A percentile compares a stretch with the other conserved stretches of the same genome.
Evolutionary conservation across 92 coral and sea anemone species (phyloP).

Genomic region (Parazoanthus atlanticus): DNA sequence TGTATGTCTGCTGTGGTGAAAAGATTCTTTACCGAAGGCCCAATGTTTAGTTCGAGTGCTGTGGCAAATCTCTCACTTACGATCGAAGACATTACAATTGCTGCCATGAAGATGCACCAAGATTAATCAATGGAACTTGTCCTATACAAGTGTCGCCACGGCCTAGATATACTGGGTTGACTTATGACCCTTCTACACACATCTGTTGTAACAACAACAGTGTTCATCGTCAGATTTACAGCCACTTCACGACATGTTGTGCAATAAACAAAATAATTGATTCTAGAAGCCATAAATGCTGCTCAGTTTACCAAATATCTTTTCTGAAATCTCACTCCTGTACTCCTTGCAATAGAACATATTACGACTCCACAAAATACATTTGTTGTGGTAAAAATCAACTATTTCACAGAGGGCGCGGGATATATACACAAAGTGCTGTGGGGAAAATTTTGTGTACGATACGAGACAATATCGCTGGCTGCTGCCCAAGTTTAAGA

Average conservation of each 20-base stretch:
- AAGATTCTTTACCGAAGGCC: neutral
- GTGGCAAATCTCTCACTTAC: constrained; percentile 1
- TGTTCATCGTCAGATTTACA: neutral
- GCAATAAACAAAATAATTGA: neutral
- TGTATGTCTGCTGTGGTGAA: neutral
- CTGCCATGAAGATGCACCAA: neutral
- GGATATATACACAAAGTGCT: constrained; percentile 25
- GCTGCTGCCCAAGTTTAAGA: constrained; percentile 4
- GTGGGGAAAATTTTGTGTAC: constrained; percentile 9
- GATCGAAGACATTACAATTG: constrained; percentile 22
- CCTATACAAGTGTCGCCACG: neutral
- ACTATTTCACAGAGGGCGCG: constrained; percentile 3
- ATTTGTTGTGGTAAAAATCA: constrained; percentile 11
- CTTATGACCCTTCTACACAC: neutral
- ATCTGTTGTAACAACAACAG: constrained; percentile 22
- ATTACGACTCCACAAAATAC: constrained; percentile 20
- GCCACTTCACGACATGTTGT: constrained; percentile 26
- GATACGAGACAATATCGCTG: constrained; percentile 8
- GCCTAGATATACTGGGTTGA: neutral
- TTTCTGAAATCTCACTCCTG: constrained; percentile 13
- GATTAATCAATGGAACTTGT: neutral
- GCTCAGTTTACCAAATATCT: neutral
- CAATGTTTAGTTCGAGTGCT: neutral
- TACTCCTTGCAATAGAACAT: constrained; percentile 9
- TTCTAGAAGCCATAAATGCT: constrained; percentile 28